A percentile compares a stretch with the other conserved stretches of the same genome.
These are phyloP conservation scores for Sarcophaga subvicina DNA, from an alignment of 2,888 invertebrate species.

Conservation along the genomic window DNA sequence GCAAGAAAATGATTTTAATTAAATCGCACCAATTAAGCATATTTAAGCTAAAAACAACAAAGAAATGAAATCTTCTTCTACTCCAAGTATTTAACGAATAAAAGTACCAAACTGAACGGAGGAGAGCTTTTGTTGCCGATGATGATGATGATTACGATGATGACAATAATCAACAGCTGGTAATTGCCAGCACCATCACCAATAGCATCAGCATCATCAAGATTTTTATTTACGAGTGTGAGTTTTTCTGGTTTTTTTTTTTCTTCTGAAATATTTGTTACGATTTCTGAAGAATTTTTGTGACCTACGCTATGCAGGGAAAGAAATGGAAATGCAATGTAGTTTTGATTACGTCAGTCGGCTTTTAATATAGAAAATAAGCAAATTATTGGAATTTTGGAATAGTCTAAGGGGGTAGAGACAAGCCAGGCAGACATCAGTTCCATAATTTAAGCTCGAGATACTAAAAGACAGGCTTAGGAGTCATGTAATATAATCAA, in stretches of 20 bases:
- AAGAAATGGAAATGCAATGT: too few relatives aligned
- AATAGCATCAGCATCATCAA: background rate
- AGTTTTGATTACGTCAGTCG: too few relatives aligned
- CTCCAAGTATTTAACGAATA: background rate
- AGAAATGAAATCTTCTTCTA: constrained; percentile 53
- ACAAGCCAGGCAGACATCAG: too few relatives aligned
- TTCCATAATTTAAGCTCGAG: too few relatives aligned
- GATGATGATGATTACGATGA: constrained; percentile 41
- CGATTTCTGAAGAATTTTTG: background rate
- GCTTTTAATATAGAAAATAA: too few relatives aligned
- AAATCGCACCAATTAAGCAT: constrained; percentile 81
- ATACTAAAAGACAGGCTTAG: too few relatives aligned
- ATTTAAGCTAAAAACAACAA: constrained; percentile 68
- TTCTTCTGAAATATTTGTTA: constrained; percentile 14
- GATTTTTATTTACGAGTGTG: background rate
- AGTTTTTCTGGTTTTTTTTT: background rate
- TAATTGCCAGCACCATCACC: background rate
- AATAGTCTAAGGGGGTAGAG: too few relatives aligned
- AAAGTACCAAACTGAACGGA: too few relatives aligned
- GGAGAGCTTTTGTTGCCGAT: too few relatives aligned
- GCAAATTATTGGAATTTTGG: too few relatives aligned
- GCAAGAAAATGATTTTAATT: constrained; percentile 80
- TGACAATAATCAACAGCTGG: constrained; percentile 45
- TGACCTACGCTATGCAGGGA: constrained; percentile 3
- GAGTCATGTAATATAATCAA: too few relatives aligned